A percentile compares a stretch with the other conserved stretches of the same genome.
These are phyloP conservation scores for Ophioninae sp. DNA, from an alignment of 2,888 invertebrate species.

Conservation along the genomic window DNA sequence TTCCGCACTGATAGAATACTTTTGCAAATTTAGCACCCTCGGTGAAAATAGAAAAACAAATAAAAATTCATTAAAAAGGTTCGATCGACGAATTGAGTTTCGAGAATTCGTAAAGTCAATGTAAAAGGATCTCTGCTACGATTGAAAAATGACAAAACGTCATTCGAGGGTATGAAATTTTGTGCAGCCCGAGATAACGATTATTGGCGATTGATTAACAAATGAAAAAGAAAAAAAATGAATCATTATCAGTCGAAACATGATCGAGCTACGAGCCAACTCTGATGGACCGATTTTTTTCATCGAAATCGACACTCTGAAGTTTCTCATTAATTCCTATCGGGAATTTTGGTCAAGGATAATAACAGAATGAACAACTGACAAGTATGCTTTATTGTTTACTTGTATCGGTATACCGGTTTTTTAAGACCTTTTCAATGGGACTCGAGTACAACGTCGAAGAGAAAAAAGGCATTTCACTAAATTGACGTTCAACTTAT, in stretches of 20 bases:
- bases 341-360: conserved; percentile 32
- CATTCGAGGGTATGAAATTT: not conserved
- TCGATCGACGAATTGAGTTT: not conserved
- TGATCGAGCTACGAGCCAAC: conserved; percentile 5
- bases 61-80: not conserved
- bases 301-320: not conserved
- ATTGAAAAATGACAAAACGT: not conserved
- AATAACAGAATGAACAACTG: conserved; percentile 40
- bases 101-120: not conserved
- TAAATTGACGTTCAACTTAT: conserved; percentile 2
- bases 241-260: conserved; percentile 1
- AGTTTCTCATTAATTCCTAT: not conserved
- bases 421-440: conserved; percentile 26
- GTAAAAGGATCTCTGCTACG: not conserved
- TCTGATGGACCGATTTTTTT: not conserved
- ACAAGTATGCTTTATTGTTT: conserved; percentile 55
- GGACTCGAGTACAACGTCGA: conserved; percentile 36
- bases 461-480: not conserved
- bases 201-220: not conserved
- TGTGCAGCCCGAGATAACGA: not conserved
- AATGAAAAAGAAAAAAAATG: not conserved
- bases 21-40: not conserved
- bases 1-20: not conserved
- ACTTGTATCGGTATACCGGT: conserved; percentile 27
- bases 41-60: not conserved